A percentile compares a stretch with the other conserved stretches of the same genome.
Conservation (phyloP, 2,113 vertebrate species). For the Paramisgurnus dabryanus region DNA sequence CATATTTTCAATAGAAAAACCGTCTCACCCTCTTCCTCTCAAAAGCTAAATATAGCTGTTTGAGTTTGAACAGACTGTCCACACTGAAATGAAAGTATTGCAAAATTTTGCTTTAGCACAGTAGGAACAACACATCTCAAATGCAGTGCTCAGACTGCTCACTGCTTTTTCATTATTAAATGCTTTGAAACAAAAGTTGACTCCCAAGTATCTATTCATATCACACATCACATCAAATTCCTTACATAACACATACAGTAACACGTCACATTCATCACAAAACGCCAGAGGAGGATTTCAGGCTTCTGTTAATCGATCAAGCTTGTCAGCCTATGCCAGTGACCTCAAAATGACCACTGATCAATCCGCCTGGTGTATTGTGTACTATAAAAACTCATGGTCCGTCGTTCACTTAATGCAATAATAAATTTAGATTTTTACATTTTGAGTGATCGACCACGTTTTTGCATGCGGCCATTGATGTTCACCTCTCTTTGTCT, state of each 20-base stretch:
- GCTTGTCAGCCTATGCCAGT: too few species aligned
- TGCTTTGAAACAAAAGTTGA: not conserved
- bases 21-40: slow-evolving; percentile 15
- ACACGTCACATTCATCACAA: too few species aligned
- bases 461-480: not conserved
- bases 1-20: slow-evolving; percentile 6
- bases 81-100: not conserved
- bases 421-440: not conserved
- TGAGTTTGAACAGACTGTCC: slow-evolving; percentile 13
- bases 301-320: too few species aligned
- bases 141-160: not conserved
- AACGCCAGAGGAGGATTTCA: too few species aligned
- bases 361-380: too few species aligned
- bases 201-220: not conserved
- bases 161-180: slow-evolving; percentile 44
- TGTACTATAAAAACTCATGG: too few species aligned
- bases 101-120: not conserved
- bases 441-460: not conserved
- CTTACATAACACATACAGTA: too few species aligned
- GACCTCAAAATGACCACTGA: too few species aligned
- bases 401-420: too few species aligned
- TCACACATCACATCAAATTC: not conserved
- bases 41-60: not conserved
- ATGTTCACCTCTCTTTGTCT: not conserved
- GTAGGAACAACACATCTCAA: not conserved